Percentiles rank a stretch among this genome's conserved stretches.
These are phyloP conservation scores for Falco naumanni DNA, from an alignment of 2,797 vertebrate species.

Conservation along the genomic window DNA sequence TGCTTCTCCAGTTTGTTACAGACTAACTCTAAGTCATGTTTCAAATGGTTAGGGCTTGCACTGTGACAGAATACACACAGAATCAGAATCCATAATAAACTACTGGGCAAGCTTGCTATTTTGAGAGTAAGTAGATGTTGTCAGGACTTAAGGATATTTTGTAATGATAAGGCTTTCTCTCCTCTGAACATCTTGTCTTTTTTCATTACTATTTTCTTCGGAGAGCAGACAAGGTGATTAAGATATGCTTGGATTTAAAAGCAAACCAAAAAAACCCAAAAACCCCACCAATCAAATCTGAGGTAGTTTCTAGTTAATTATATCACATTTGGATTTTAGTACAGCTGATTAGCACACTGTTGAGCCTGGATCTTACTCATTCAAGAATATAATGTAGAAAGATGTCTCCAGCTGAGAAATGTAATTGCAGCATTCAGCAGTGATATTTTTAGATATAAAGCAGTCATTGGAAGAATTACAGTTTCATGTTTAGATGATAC, in stretches of 20 bases:
- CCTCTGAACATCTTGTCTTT: background rate
- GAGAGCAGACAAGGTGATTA: slow-evolving; percentile 11
- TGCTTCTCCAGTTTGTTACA: background rate
- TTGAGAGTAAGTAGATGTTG: background rate
- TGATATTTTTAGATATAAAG: slow-evolving; percentile 64
- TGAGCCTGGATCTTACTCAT: background rate
- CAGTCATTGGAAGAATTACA: slow-evolving; percentile 31
- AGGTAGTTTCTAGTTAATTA: slow-evolving; percentile 45
- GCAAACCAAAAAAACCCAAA: background rate
- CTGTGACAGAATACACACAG: background rate
- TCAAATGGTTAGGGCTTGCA: background rate
- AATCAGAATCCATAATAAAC: background rate
- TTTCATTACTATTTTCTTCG: background rate
- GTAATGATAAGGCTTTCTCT: background rate
- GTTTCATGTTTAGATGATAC: background rate
- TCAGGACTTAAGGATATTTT: background rate
- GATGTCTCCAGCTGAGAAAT: slow-evolving; percentile 51
- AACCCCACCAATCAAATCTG: background rate
- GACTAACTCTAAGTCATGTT: background rate
- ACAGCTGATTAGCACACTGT: background rate
- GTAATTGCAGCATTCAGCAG: slow-evolving; percentile 48
- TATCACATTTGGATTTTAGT: background rate
- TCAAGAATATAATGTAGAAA: slow-evolving; percentile 43
- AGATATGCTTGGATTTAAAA: slow-evolving; percentile 6
- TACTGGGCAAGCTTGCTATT: background rate